Evolutionary conservation across 2,797 vertebrate genomes (phyloP).

Genomic region (Arctocebus calabarensis): DNA sequence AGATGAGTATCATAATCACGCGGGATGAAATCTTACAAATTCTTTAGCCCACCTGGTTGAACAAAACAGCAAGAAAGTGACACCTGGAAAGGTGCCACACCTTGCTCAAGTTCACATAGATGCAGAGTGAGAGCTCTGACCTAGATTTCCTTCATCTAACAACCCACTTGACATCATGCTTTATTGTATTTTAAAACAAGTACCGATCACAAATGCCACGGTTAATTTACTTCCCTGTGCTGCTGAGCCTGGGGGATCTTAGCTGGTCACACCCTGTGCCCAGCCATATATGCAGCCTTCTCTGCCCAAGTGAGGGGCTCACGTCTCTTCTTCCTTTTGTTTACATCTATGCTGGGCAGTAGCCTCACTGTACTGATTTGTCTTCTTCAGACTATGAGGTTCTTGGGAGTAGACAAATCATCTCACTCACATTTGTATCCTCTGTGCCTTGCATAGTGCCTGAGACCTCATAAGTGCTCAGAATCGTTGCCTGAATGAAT

Average conservation of each 20-base stretch:
- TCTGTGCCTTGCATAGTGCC: neutral
- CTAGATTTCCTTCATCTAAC: neutral
- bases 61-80: neutral
- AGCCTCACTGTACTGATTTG: rapidly evolving
- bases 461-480: neutral
- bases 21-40: neutral
- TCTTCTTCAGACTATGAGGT: neutral
- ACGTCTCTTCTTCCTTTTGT: neutral
- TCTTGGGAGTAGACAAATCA: neutral
- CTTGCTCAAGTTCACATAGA: neutral
- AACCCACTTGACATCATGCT: neutral
- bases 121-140: neutral
- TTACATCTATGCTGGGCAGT: neutral
- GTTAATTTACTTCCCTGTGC: neutral
- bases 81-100: too few relatives aligned
- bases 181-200: neutral
- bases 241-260: neutral
- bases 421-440: neutral
- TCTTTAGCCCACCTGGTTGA: neutral
- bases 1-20: neutral
- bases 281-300: neutral
- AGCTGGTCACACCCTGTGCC: neutral
- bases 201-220: neutral
- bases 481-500: neutral
- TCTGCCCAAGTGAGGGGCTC: rapidly evolving